Percentiles rank a stretch among this genome's conserved stretches.
Conservation (phyloP, 2,888 invertebrate species). For the Lutraria lutraria region DNA sequence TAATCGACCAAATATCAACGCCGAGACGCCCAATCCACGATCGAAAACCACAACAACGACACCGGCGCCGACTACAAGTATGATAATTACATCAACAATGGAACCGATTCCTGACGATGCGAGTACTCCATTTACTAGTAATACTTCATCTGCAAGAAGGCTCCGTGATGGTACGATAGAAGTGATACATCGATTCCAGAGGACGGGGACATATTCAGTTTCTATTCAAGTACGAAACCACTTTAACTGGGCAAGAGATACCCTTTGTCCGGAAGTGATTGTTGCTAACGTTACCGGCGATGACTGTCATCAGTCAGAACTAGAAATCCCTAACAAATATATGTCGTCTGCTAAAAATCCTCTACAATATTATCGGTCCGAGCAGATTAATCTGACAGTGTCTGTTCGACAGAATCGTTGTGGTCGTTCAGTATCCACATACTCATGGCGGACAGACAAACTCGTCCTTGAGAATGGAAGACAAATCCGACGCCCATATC, state of each 20-base stretch:
- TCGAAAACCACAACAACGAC: neutral
- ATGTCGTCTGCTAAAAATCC: constrained; percentile 55
- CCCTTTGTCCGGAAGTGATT: constrained; percentile 81
- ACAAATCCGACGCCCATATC: constrained; percentile 74
- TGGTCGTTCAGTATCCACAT: constrained; percentile 61
- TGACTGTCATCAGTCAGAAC: constrained; percentile 56
- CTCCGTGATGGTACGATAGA: constrained; percentile 67
- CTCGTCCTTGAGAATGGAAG: constrained; percentile 65
- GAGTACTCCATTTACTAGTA: constrained; percentile 56
- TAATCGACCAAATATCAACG: neutral
- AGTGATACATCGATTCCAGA: constrained; percentile 74
- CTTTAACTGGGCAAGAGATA: constrained; percentile 76
- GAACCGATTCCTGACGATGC: constrained; percentile 67
- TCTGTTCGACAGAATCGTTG: constrained; percentile 68
- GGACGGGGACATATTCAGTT: constrained; percentile 76
- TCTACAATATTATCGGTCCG: constrained; percentile 73
- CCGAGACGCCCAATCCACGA: neutral
- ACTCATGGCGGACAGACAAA: constrained; percentile 79
- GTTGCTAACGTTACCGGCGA: constrained; percentile 67
- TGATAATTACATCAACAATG: constrained; percentile 51
- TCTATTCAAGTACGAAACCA: constrained; percentile 78
- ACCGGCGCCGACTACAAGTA: constrained; percentile 54
- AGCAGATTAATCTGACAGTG: constrained; percentile 74
- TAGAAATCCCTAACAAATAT: constrained; percentile 52
- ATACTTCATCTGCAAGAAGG: constrained; percentile 61